Base-by-base conservation (phyloP, 37 sponge, comb jelly and placozoan genomes). In the Hormiphora californensis region DNA sequence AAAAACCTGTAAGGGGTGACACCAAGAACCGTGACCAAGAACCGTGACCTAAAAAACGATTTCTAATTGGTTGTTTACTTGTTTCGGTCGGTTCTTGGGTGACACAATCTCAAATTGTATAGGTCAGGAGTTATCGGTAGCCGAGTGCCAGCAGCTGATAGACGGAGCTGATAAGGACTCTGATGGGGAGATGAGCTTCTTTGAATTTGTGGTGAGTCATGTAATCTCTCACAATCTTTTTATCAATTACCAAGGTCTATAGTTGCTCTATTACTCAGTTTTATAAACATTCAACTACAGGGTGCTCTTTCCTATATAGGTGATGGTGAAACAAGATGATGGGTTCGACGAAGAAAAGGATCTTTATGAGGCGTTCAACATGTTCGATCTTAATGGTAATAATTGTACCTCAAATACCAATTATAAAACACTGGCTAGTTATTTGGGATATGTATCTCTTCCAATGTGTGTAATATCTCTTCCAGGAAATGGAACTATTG, bases 131-230 rank as follows among this genome's bases (percentile, higher is more conserved):
- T 30, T 57, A 28, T 57, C 61, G 27, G 27, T 4, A 5, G 61
- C 9, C 4, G 61, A 57, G 27, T 57, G 61, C n/a, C n/a, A 57
- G n/a, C 30, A 57, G 61, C 61, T 57, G 61, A 57, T 57, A 57
- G 9, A 23, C 7, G 7, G 30, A 4, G 61, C 61, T 28, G 61
- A 57, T 30, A 57, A 57, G 23, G 61, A 57, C 23, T 23, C n/a
- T 23, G 61, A 57, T 15, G 27, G 27, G 30, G n/a, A 30, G 4
- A 57, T 57, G 61, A 57, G 61, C 61, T 57, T 57, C 61, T 57
- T 19, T 30, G 61, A 57, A 30, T 57, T 57, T 12, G 61, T 57
- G 30, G 27, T n/a, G n/a, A n/a, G n/a, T n/a, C n/a, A n/a, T n/a
- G n/a, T n/a, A n/a, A n/a, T n/a, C n/a, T n/a, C n/a, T n/a, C n/a